Evolutionary conservation across 2,888 invertebrate genomes (phyloP).

Genomic region (Hoplodrina ambigua): DNA sequence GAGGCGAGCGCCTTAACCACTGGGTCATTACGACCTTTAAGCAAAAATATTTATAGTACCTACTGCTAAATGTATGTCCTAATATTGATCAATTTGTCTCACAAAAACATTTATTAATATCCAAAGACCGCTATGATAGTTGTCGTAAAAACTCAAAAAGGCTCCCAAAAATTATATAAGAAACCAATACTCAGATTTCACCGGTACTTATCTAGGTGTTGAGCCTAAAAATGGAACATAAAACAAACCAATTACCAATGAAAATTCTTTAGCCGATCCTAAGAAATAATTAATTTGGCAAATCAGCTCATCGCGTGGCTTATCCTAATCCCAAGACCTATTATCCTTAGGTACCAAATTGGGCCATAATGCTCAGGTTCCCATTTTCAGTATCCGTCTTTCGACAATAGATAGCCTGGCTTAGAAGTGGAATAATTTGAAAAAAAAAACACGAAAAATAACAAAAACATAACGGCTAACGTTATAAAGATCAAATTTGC

Average conservation of each 20-base stretch:
- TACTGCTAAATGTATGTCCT: no score
- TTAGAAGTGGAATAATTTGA: slow-evolving; percentile 1
- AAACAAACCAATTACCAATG: slow-evolving; percentile 3
- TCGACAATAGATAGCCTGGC: slow-evolving; percentile 12
- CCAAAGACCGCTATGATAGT: no score
- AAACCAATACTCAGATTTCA: not conserved
- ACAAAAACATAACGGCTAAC: no score
- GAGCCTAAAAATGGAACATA: not conserved
- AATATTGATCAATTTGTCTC: no score
- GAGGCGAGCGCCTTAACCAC: no score
- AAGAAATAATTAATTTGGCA: slow-evolving; percentile 33
- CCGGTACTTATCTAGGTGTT: not conserved
- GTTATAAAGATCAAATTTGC: no score
- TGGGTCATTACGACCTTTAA: no score
- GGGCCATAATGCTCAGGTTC: not conserved
- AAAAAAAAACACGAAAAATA: no score
- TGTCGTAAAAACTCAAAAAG: no score
- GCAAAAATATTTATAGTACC: no score
- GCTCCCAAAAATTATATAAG: not conserved
- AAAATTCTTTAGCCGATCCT: not conserved
- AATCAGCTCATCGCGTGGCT: slow-evolving; percentile 18
- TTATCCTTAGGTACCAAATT: slow-evolving; percentile 28
- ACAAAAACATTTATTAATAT: no score
- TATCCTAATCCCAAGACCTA: slow-evolving; percentile 20
- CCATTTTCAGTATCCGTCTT: slow-evolving; percentile 1